phyloP scores from a whole-genome alignment of 2,113 vertebrate species.

The Oreochromis tanganicae region DNA sequence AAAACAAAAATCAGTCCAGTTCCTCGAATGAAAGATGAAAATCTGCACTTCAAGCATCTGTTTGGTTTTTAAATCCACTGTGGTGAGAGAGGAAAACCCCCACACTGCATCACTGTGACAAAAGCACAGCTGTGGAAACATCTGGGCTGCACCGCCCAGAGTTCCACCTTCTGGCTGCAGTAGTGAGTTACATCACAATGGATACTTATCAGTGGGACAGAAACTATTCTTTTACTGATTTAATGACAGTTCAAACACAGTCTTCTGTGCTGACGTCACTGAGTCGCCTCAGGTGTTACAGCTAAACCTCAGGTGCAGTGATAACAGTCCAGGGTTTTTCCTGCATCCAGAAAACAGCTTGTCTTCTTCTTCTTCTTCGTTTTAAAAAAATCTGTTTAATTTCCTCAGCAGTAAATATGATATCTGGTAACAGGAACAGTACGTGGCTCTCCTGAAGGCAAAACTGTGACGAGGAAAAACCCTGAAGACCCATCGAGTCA shows the following conservation, averaged over 20 bases:
- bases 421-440: neutral
- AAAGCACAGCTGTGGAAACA: neutral
- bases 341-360: neutral
- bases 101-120: neutral
- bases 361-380: neutral
- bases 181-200: neutral
- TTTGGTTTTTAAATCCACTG: neutral
- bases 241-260: neutral
- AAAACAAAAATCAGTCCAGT: fast-evolving
- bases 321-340: neutral
- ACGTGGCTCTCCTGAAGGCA: neutral
- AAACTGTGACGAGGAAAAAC: neutral
- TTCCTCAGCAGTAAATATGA: neutral
- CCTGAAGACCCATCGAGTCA: neutral
- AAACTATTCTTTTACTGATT: neutral
- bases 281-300: neutral
- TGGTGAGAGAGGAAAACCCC: neutral
- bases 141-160: neutral
- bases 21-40: neutral
- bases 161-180: neutral
- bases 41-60: neutral
- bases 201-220: neutral
- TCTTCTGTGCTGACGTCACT: neutral
- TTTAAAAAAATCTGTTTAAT: fast-evolving
- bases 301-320: neutral